Percentiles rank a stretch among this genome's conserved stretches.
Conservation (phyloP, 2,113 vertebrate species). For the Charadrius vociferus region DNA sequence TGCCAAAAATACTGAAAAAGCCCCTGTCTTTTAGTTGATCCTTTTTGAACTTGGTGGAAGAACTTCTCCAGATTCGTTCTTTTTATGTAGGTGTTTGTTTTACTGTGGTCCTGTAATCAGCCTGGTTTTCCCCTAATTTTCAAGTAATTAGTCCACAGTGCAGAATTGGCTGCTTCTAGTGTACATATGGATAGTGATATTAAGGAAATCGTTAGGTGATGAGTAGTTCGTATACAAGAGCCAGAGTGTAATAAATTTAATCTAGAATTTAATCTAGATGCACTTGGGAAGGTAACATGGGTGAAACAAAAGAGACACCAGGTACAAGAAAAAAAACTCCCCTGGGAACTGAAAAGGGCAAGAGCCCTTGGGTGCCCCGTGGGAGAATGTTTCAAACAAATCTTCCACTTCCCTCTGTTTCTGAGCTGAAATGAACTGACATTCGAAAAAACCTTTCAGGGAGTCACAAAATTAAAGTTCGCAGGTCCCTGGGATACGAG, state of each 20-base stretch:
- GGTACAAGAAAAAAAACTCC: background rate
- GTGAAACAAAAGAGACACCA: background rate
- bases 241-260: background rate
- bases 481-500: background rate
- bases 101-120: background rate
- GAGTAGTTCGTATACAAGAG: background rate
- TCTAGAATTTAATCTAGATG: background rate
- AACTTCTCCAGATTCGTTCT: background rate
- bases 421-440: background rate
- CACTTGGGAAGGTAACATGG: background rate
- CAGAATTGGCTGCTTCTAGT: background rate
- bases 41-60: background rate
- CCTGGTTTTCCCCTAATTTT: constrained; percentile 30
- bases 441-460: background rate
- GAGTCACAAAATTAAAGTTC: background rate
- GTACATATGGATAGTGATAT: background rate
- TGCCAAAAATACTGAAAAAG: background rate
- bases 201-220: background rate
- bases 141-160: background rate
- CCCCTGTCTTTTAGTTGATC: background rate
- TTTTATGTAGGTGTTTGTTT: background rate
- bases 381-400: background rate
- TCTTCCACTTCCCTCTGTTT: background rate
- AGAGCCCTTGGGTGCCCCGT: background rate
- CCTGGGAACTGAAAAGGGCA: background rate